These are phyloP conservation scores for Alosa sapidissima DNA, from an alignment of 2,797 vertebrate genomes.

Conservation along the genomic window DNA sequence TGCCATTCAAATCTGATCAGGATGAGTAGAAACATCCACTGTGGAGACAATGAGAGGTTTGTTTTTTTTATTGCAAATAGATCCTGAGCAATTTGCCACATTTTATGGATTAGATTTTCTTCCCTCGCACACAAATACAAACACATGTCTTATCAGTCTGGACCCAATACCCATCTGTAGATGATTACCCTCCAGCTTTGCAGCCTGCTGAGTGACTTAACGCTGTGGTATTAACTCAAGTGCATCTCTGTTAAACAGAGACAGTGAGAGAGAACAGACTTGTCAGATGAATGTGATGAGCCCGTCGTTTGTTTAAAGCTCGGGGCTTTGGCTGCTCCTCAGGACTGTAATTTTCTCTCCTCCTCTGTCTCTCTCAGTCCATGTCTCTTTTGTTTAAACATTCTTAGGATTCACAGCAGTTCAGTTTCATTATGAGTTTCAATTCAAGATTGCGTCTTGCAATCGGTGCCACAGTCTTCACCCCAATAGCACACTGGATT, in stretches of 20 bases:
- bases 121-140: neutral
- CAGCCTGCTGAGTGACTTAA: neutral
- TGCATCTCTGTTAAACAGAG: neutral
- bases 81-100: neutral
- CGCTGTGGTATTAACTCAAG: neutral
- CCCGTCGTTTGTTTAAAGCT: neutral
- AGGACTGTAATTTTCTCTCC: neutral
- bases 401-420: neutral
- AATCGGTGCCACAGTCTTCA: slow-evolving; percentile 13
- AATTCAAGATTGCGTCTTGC: neutral
- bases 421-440: neutral
- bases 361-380: neutral
- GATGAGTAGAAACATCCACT: neutral
- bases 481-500: neutral
- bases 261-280: neutral
- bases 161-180: neutral
- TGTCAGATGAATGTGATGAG: neutral
- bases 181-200: slow-evolving; percentile 5
- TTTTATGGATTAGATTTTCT: neutral
- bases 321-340: neutral
- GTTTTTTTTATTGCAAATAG: neutral
- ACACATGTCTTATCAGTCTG: neutral
- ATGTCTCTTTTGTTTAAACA: neutral
- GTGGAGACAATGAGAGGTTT: neutral
- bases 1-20: neutral